Conservation (phyloP, 2,888 invertebrate species). For the Acronicta leporina region DNA sequence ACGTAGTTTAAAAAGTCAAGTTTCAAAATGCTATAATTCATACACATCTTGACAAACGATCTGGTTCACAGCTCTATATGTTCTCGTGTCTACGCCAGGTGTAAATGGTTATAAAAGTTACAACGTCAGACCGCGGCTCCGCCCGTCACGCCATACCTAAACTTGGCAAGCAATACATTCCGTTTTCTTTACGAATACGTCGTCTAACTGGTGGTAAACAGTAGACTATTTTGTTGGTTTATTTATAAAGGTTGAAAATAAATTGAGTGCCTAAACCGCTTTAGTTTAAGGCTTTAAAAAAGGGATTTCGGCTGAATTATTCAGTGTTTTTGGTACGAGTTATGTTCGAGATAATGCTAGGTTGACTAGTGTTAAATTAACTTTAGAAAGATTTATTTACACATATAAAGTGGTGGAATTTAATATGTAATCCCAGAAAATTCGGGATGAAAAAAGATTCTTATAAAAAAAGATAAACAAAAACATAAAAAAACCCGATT, state of each 20-base stretch:
- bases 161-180: conserved; percentile 62
- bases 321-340: conserved; percentile 35
- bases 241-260: conserved; percentile 55
- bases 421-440: neutral
- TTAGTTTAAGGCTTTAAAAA: conserved; percentile 51
- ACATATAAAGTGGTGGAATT: neutral
- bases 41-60: conserved; percentile 42
- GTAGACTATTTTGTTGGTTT: conserved; percentile 55
- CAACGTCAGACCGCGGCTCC: conserved; percentile 59
- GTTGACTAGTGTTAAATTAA: conserved; percentile 17
- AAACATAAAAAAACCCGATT: no score
- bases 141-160: conserved; percentile 63
- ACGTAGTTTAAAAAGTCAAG: neutral
- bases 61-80: conserved; percentile 40
- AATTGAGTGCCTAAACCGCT: conserved; percentile 53
- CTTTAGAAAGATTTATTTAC: conserved; percentile 15
- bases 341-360: conserved; percentile 8
- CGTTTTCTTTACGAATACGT: conserved; percentile 63
- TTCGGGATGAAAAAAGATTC: no score
- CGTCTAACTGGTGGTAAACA: conserved; percentile 61
- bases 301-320: conserved; percentile 45
- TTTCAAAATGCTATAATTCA: conserved; percentile 32
- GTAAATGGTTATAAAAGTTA: conserved; percentile 63
- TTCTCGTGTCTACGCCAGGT: conserved; percentile 51
- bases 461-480: no score